Conservation (phyloP, 1,140 invertebrate species). For the Drosophila tropicalis region DNA sequence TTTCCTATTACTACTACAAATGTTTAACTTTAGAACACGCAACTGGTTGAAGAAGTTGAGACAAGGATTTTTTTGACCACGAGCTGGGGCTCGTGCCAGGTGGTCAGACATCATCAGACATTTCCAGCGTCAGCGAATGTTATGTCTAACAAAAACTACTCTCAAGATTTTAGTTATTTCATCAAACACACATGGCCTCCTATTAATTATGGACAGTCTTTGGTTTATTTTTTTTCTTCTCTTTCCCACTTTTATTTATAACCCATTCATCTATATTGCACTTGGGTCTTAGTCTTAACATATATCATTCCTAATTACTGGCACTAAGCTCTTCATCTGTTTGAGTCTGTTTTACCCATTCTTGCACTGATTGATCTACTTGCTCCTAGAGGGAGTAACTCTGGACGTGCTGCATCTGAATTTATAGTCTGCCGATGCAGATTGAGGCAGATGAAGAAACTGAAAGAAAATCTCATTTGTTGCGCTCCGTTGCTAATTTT, state of each 20-base stretch:
- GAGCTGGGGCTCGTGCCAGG: too few relatives aligned
- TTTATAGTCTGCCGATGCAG: slow-evolving; percentile 45
- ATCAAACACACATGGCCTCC: not conserved
- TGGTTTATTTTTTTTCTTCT: not conserved
- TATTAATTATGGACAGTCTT: not conserved
- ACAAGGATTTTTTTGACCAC: too few relatives aligned
- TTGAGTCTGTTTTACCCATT: slow-evolving; percentile 13
- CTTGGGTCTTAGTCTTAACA: slow-evolving; percentile 41
- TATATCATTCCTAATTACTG: slow-evolving; percentile 77
- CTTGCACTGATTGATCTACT: slow-evolving; percentile 68
- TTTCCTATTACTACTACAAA: too few relatives aligned
- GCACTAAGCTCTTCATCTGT: slow-evolving; percentile 64
- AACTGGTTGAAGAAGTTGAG: too few relatives aligned
- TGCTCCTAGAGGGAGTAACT: not conserved
- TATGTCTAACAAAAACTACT: too few relatives aligned
- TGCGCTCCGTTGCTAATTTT: slow-evolving; percentile 78
- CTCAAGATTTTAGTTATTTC: not conserved
- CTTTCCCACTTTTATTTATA: slow-evolving; percentile 57
- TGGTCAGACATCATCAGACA: too few relatives aligned
- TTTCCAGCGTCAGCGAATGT: too few relatives aligned
- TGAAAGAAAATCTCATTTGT: slow-evolving; percentile 65
- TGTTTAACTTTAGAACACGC: too few relatives aligned
- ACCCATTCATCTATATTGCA: slow-evolving; percentile 56
- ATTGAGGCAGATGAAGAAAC: slow-evolving; percentile 3
- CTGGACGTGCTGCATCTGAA: slow-evolving; percentile 47